phyloP scores from a whole-genome alignment of 2,888 invertebrate species.

The Trissonchulus sp. region DNA sequence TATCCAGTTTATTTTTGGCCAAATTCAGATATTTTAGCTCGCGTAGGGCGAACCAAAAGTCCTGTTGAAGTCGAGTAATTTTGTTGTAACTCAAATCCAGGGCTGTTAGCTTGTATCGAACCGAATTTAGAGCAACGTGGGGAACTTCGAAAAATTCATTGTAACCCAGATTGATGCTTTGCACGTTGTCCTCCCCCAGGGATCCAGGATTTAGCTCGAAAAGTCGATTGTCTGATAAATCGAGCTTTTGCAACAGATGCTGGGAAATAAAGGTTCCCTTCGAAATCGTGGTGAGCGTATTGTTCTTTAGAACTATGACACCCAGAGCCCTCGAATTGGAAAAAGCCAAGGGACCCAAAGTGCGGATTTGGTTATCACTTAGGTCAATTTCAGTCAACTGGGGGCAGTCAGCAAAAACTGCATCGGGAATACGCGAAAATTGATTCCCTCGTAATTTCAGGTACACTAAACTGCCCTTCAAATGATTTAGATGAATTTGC shows the following conservation, averaged over 20 bases:
- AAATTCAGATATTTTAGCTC: background rate
- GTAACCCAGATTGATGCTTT: slow-evolving; percentile 61
- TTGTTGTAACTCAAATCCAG: slow-evolving; percentile 15
- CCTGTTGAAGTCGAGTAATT: background rate
- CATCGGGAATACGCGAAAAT: slow-evolving; percentile 31
- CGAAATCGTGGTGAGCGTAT: background rate
- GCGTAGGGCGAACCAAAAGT: background rate
- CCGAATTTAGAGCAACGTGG: background rate
- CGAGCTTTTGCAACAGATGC: slow-evolving; percentile 42
- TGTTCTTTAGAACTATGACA: background rate
- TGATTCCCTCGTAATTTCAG: background rate
- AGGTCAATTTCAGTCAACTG: slow-evolving; percentile 56
- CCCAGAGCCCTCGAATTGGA: background rate
- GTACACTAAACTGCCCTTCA: background rate
- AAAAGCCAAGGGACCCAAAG: background rate
- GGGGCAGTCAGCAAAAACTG: slow-evolving; percentile 62
- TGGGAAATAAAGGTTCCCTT: background rate
- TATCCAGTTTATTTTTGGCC: background rate
- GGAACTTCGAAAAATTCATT: slow-evolving; percentile 37
- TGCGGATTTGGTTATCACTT: slow-evolving; percentile 33
- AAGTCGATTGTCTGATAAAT: slow-evolving; percentile 58
- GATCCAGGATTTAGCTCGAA: slow-evolving; percentile 44
- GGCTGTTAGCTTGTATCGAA: background rate
- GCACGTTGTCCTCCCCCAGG: slow-evolving; percentile 25
- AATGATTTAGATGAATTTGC: background rate